Evolutionary conservation across 2,797 vertebrate genomes (phyloP), one percentile per base, ranked within the genome.

Genomic region (Argentina silus): DNA sequence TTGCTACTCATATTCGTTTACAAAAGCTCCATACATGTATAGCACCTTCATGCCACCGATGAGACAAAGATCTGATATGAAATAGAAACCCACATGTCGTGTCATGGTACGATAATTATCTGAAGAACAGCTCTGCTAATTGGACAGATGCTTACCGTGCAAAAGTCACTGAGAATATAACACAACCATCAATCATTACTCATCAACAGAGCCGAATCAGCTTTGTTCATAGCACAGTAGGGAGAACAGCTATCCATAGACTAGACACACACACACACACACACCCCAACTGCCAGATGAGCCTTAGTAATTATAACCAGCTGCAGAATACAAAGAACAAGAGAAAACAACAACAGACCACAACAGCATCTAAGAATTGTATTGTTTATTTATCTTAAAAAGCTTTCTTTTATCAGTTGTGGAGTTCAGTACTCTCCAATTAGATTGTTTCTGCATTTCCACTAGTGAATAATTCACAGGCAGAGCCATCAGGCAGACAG

Each of bases 401-500:
- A 73, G 36, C 9, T n/a, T 10, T 78, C 70, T 83, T 85, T 87
- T 57, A 81, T 86, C 75, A 78, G 70, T 60, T 72, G 19, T 67
- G 70, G 76, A 84, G 73, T 78, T 87, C 63, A 74, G 63, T 73
- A 83, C 80, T 75, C 80, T 83, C 87, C 88, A 90, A 86, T 90
- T 88, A 89, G 84, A 89, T 86, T 88, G 87, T 88, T 91, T 78
- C 83, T 85, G 85, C 86, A 88, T 91, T 90, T 84, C 77, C 78
- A 82, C 77, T 79, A 76, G 83, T 92, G 87, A 92, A 91, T 92
- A 86, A 91, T 89, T 91, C 81, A 91, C 70, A 62, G 61, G 69
- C 76, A 85, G 83, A 87, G 80, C 84, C 89, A 92, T 92, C 88
- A 89, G 27, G 84, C 86, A 90, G 88, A 91, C 87, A 89, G 88